Percentiles rank a stretch among this genome's conserved stretches.
Evolutionary conservation across 35 echinoderm and acorn worm genomes (phyloP).

Genomic region (Strongylocentrotus purpuratus): DNA sequence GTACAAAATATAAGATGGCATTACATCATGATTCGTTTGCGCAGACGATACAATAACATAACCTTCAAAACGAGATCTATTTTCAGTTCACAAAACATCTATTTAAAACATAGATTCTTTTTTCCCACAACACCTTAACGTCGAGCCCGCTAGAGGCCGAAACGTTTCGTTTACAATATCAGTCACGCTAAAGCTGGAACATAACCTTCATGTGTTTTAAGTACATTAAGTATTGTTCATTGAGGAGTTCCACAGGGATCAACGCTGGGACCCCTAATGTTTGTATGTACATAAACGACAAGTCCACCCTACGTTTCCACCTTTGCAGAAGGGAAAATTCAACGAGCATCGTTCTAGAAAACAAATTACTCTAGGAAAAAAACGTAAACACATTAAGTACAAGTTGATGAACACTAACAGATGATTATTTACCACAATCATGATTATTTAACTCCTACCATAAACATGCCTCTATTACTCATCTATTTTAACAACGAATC

Average conservation of each 20-base stretch:
- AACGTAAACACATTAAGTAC: not conserved
- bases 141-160: not conserved
- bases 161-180: not conserved
- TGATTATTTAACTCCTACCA: no score
- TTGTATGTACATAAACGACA: no score
- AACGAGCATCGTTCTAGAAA: no score
- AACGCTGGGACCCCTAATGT: no score
- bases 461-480: no score
- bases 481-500: no score
- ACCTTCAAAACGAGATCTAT: not conserved
- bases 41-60: not conserved
- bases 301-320: no score
- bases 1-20: constrained; percentile 18
- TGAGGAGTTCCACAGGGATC: no score
- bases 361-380: not conserved
- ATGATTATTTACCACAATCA: not conserved
- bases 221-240: not conserved
- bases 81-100: not conserved
- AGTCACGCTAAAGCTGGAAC: not conserved
- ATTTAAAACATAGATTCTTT: not conserved
- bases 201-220: not conserved
- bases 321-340: not conserved
- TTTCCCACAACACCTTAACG: not conserved
- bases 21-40: not conserved
- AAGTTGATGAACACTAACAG: not conserved